These are phyloP conservation scores for Pycnonotus jocosus DNA, from an alignment of 2,113 vertebrate genomes.

Conservation along the genomic window DNA sequence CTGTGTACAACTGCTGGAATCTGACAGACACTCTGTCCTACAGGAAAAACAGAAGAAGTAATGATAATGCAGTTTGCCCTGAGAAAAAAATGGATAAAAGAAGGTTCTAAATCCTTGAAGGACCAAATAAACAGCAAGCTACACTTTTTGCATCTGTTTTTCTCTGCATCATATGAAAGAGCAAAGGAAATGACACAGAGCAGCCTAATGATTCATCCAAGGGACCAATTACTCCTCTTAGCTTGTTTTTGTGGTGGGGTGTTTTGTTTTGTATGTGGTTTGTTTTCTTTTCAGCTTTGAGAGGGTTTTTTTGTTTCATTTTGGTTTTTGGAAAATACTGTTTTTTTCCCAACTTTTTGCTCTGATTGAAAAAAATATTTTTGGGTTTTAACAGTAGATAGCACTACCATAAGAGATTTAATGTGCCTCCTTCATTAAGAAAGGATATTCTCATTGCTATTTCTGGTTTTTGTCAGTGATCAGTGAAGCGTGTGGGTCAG, in stretches of 20 bases:
- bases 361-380: background rate
- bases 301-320: accelerated
- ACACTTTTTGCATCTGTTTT: background rate
- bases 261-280: background rate
- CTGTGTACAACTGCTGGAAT: background rate
- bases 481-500: background rate
- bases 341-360: background rate
- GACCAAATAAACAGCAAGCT: background rate
- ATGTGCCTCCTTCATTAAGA: background rate
- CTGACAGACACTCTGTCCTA: background rate
- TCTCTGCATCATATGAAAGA: background rate
- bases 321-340: background rate
- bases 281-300: background rate
- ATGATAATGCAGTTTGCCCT: background rate
- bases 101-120: background rate
- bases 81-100: background rate
- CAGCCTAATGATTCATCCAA: background rate
- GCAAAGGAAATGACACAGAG: background rate
- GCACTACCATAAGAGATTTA: background rate
- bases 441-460: background rate
- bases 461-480: background rate
- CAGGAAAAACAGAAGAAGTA: background rate
- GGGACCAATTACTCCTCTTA: background rate
- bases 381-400: background rate
- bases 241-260: background rate